Evolutionary conservation across 2,888 invertebrate genomes (phyloP).

Genomic region (Elysia crispata): DNA sequence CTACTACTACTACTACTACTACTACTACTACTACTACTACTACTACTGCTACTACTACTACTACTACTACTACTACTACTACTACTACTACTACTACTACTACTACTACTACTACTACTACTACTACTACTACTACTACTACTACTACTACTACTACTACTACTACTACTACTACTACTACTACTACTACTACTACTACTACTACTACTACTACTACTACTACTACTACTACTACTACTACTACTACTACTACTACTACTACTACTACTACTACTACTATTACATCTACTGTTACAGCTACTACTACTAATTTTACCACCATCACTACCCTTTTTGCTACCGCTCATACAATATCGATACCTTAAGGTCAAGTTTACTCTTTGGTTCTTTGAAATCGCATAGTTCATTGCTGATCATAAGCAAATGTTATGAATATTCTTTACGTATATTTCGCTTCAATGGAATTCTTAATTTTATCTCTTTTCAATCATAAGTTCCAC

Average conservation of each 20-base stretch:
- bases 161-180: not conserved
- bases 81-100: slow-evolving; percentile 25
- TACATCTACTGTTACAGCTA: no score
- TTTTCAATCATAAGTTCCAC: no score
- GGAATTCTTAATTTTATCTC: no score
- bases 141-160: slow-evolving; percentile 11
- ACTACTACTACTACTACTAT: slow-evolving; percentile 27
- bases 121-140: slow-evolving; percentile 23
- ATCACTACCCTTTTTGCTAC: not conserved
- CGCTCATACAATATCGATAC: no score
- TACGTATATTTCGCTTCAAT: no score
- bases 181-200: slow-evolving; percentile 10
- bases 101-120: slow-evolving; percentile 25
- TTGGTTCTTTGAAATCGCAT: no score
- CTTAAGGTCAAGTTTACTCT: no score
- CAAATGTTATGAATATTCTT: no score
- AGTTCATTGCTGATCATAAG: no score
- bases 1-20: slow-evolving; percentile 31
- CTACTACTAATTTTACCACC: no score
- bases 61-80: slow-evolving; percentile 29
- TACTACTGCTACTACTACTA: slow-evolving; percentile 32
- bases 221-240: slow-evolving; percentile 23
- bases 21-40: slow-evolving; percentile 33
- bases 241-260: slow-evolving; percentile 20
- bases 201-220: not conserved